Percentiles rank a stretch among this genome's conserved stretches.
Evolutionary conservation across 2,113 vertebrate species (phyloP).

Genomic region (Hemicordylus capensis): DNA sequence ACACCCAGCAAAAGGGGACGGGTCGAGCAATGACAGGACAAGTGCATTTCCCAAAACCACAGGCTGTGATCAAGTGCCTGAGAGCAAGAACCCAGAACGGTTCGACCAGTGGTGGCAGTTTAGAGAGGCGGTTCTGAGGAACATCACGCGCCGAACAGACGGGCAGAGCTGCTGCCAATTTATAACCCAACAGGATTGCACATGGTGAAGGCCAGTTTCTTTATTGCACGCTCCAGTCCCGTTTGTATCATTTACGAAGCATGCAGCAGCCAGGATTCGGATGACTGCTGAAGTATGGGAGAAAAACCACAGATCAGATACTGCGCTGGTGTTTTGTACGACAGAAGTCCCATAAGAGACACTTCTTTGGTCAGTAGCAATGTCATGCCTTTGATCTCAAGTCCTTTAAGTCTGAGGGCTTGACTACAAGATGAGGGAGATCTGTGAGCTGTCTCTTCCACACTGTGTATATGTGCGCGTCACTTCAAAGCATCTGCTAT

Average conservation of each 20-base stretch:
- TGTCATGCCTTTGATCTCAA: background rate
- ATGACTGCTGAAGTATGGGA: conserved; percentile 42
- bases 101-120: background rate
- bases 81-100: background rate
- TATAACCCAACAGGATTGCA: background rate
- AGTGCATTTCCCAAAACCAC: conserved; percentile 55
- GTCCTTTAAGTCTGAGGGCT: background rate
- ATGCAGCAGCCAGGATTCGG: background rate
- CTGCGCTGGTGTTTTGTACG: background rate
- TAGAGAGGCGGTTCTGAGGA: background rate
- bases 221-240: background rate
- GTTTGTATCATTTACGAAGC: background rate
- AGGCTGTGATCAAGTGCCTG: background rate
- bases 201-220: background rate
- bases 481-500: no score
- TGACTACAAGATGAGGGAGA: background rate
- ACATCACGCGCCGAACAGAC: no score
- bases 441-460: background rate
- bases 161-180: background rate
- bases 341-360: background rate
- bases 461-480: background rate
- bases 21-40: conserved; percentile 50
- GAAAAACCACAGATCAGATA: background rate
- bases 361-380: background rate
- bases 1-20: conserved; percentile 37